phyloP scores from a whole-genome alignment of 2,113 vertebrate species.

The Cheirogaleus medius region DNA sequence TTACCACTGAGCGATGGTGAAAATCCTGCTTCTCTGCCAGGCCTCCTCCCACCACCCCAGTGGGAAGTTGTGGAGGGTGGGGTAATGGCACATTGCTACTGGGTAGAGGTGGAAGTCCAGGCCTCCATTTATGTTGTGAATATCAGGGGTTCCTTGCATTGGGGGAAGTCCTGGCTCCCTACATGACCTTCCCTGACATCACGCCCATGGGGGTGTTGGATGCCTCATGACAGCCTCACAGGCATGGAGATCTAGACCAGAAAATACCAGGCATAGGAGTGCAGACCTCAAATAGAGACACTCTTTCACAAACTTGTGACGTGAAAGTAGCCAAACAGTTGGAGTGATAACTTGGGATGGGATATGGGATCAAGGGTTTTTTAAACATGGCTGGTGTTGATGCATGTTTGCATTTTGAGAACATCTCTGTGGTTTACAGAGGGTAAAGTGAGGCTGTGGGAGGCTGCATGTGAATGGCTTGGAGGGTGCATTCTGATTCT shows the following conservation, averaged over 20 bases:
- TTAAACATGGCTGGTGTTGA: not conserved
- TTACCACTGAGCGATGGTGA: not conserved
- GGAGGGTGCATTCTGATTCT: not conserved
- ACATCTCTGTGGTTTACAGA: not conserved
- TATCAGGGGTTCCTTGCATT: not conserved
- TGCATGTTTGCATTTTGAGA: not conserved
- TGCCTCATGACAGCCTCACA: not conserved
- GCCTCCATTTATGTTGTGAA: not conserved
- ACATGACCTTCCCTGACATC: not conserved
- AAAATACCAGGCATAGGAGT: not conserved
- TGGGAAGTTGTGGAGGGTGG: rapidly evolving
- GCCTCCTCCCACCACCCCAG: not conserved
- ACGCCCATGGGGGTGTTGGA: rapidly evolving
- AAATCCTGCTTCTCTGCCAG: not conserved
- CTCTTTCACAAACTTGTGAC: not conserved
- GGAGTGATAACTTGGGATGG: not conserved
- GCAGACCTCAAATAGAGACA: not conserved
- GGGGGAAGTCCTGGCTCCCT: not conserved
- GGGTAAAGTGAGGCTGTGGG: not conserved
- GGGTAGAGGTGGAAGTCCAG: not conserved
- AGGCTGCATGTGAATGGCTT: not conserved
- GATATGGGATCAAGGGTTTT: not conserved
- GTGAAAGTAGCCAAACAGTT: not conserved
- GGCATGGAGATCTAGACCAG: not conserved
- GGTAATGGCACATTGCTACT: not conserved